phyloP scores from a whole-genome alignment of 2,113 vertebrate species.

The Apaloderma vittatum region DNA sequence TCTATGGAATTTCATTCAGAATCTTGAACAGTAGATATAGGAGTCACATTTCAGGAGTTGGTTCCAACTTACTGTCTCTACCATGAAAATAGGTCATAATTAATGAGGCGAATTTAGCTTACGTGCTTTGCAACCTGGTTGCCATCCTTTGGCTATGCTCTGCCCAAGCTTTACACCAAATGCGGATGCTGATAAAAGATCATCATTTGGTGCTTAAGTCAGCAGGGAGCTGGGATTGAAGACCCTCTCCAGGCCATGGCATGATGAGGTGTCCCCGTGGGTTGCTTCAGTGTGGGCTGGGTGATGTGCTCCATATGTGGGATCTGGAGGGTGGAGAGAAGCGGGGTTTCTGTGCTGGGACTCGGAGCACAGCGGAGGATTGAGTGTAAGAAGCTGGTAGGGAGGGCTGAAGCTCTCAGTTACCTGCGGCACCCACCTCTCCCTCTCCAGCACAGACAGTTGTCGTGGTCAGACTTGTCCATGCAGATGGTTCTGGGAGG shows the following conservation, averaged over 20 bases:
- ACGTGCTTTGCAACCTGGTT: neutral
- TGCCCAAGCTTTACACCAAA: neutral
- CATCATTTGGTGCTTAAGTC: neutral
- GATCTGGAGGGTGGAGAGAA: neutral
- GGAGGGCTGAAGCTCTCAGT: neutral
- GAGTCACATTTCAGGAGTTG: neutral
- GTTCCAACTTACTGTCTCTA: neutral
- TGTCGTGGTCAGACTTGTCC: neutral
- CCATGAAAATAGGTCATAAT: neutral
- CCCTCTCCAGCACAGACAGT: neutral
- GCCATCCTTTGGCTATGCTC: neutral
- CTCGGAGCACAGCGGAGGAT: accelerated
- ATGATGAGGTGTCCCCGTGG: neutral
- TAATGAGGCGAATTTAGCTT: neutral
- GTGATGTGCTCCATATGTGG: neutral
- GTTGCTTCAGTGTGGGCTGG: neutral
- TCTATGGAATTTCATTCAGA: neutral
- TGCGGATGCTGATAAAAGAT: neutral
- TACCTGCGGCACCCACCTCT: neutral
- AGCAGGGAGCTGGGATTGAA: neutral
- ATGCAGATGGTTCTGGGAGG: neutral
- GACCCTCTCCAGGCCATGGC: neutral
- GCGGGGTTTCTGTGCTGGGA: neutral
- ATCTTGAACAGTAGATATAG: neutral
- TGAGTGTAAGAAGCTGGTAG: neutral